Evolutionary conservation across 2,888 invertebrate genomes (phyloP).

Genomic region (Drosophila borealis): DNA sequence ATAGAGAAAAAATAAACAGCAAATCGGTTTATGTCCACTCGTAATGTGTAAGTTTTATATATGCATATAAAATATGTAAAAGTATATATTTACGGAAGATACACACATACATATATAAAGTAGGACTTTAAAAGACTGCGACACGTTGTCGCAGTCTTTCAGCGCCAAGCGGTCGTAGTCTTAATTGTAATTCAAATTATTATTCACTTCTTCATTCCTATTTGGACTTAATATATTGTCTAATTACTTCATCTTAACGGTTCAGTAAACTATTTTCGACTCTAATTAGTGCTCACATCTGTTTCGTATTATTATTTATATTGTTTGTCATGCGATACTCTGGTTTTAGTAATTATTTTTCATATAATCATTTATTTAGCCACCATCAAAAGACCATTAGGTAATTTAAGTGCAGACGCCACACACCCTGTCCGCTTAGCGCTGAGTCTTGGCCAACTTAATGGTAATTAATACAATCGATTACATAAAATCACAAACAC

Average conservation of each 20-base stretch:
- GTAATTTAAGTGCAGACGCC: constrained; percentile 28
- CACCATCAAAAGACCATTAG: constrained; percentile 40
- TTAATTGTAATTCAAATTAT: not conserved
- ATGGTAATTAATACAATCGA: constrained; percentile 76
- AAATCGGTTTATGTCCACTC: constrained; percentile 77
- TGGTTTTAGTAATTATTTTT: constrained; percentile 14
- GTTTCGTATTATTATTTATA: constrained; percentile 2
- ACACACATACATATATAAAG: constrained; percentile 39
- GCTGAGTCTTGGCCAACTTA: constrained; percentile 69
- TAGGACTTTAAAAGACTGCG: constrained; percentile 36
- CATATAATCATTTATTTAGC: constrained; percentile 13
- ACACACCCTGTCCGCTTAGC: constrained; percentile 39
- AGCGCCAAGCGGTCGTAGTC: constrained; percentile 40
- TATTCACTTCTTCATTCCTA: not conserved
- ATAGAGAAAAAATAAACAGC: constrained; percentile 38
- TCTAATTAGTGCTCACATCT: not conserved
- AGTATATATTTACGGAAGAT: constrained; percentile 3
- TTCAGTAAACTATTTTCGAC: constrained; percentile 8
- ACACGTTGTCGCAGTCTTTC: constrained; percentile 31
- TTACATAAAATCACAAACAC: constrained; percentile 48
- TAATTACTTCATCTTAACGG: not conserved
- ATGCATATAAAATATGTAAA: constrained; percentile 9
- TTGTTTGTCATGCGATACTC: not conserved
- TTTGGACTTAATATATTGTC: not conserved
- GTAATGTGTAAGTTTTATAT: constrained; percentile 69